phyloP scores from a whole-genome alignment of 1,140 invertebrate genomes.

The Ptiloglossa arizonensis region DNA sequence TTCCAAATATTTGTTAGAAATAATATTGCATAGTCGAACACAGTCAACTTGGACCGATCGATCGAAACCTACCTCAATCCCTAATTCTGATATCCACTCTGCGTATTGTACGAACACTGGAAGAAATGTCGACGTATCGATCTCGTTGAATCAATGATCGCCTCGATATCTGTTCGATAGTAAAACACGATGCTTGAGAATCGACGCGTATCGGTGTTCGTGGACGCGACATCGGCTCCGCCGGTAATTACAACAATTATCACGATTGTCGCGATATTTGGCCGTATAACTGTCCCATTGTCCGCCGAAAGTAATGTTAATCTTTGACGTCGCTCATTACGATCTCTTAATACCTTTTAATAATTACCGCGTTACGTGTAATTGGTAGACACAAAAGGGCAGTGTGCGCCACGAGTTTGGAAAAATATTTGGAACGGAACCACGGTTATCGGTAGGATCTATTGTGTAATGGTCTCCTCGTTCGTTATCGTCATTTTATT shows the following conservation, averaged over 20 bases:
- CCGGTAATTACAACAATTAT: background rate
- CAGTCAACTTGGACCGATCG: no score
- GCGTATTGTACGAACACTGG: no score
- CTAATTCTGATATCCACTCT: no score
- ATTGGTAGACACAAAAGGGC: background rate
- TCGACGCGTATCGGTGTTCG: no score
- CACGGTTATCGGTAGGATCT: background rate
- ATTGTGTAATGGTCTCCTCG: conserved; percentile 20
- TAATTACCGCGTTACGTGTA: background rate
- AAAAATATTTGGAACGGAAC: background rate
- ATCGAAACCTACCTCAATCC: no score
- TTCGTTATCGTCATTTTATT: conserved; percentile 50
- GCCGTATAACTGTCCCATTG: background rate
- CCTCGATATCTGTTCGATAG: no score
- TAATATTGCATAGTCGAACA: no score
- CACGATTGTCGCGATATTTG: background rate
- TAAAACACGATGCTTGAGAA: no score
- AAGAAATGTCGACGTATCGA: no score
- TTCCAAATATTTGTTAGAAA: no score
- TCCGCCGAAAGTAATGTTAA: background rate
- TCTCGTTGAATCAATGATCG: no score
- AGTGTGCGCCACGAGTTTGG: background rate
- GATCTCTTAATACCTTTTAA: background rate
- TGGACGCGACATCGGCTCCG: no score
- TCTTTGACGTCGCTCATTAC: background rate